A percentile compares a stretch with the other conserved stretches of the same genome.
Evolutionary conservation across 2,888 invertebrate genomes (phyloP).

Genomic region (Sympetrum striolatum): DNA sequence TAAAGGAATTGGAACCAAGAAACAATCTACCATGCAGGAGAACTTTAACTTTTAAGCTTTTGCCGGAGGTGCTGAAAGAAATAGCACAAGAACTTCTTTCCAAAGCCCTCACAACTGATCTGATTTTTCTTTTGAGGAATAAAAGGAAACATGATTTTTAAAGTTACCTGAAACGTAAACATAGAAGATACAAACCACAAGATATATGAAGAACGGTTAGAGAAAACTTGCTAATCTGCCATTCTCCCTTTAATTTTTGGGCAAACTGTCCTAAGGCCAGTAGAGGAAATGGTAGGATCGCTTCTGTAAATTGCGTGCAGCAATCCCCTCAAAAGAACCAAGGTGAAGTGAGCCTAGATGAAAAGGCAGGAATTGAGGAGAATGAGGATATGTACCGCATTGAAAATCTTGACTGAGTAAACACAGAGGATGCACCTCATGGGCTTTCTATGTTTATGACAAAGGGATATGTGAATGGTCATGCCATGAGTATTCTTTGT

Average conservation of each 20-base stretch:
- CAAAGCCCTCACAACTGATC: no score
- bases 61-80: no score
- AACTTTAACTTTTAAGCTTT: no score
- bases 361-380: background rate
- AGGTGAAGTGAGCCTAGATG: background rate
- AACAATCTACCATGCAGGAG: no score
- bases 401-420: no score
- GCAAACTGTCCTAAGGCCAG: background rate
- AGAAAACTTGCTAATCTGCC: background rate
- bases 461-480: background rate
- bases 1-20: no score
- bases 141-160: no score
- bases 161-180: no score
- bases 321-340: background rate
- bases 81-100: no score
- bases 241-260: background rate
- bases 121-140: no score
- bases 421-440: background rate
- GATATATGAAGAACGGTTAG: background rate
- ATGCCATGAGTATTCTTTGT: background rate
- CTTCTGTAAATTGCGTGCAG: background rate
- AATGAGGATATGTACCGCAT: no score
- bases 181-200: no score
- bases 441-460: background rate
- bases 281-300: background rate